These are phyloP conservation scores for Charanyca ferruginea DNA, from an alignment of 2,888 invertebrate genomes.

Conservation along the genomic window DNA sequence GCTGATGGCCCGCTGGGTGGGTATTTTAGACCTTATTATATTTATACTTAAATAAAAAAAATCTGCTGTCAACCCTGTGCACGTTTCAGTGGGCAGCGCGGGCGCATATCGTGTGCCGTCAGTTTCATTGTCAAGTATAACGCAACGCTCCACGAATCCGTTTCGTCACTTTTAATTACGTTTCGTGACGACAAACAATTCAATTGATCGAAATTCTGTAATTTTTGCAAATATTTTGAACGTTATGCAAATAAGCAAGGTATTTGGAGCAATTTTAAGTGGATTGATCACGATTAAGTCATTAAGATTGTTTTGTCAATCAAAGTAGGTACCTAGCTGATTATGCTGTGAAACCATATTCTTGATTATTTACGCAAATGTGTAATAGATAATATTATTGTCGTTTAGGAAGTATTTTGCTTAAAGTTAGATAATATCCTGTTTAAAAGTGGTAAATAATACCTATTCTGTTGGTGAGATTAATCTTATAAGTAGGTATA, in stretches of 20 bases:
- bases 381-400: background rate
- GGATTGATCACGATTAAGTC: slow-evolving; percentile 47
- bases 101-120: slow-evolving; percentile 65
- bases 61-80: slow-evolving; percentile 44
- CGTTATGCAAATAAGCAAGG: slow-evolving; percentile 57
- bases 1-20: too few relatives aligned
- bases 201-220: slow-evolving; percentile 59
- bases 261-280: slow-evolving; percentile 50
- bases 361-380: background rate
- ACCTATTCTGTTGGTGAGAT: slow-evolving; percentile 17
- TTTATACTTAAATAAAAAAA: too few relatives aligned
- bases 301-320: slow-evolving; percentile 24
- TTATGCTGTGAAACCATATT: slow-evolving; percentile 8
- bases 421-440: slow-evolving; percentile 25
- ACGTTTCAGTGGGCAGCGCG: slow-evolving; percentile 46
- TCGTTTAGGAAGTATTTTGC: background rate
- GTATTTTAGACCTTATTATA: too few relatives aligned
- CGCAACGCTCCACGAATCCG: slow-evolving; percentile 65
- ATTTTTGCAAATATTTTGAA: slow-evolving; percentile 60
- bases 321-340: slow-evolving; percentile 4
- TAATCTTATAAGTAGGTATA: slow-evolving; percentile 12
- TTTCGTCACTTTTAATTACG: slow-evolving; percentile 71
- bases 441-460: too few relatives aligned
- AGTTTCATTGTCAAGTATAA: slow-evolving; percentile 78
- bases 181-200: slow-evolving; percentile 66